Percentiles rank a stretch among this genome's conserved stretches.
phyloP scores from a whole-genome alignment of 2,113 vertebrate species.

The Hemibagrus wyckioides region DNA sequence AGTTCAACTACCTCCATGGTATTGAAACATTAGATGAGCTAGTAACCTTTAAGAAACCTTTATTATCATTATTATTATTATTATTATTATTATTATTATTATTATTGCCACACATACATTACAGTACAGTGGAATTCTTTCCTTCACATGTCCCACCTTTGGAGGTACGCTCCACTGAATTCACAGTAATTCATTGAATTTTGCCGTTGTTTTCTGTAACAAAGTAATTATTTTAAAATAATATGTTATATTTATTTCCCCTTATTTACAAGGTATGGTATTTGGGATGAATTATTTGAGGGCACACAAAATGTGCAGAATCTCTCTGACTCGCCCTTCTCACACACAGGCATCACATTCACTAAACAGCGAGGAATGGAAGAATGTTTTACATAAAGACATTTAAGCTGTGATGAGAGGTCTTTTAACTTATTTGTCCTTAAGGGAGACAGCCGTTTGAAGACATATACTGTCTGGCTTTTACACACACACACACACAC shows the following conservation, averaged over 20 bases:
- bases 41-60: too few relatives aligned
- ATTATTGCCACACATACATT: too few relatives aligned
- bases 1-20: neutral
- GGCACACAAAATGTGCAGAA: neutral
- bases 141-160: too few relatives aligned
- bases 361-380: neutral
- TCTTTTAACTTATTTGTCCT: constrained; percentile 15
- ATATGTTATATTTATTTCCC: constrained; percentile 43
- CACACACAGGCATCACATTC: neutral
- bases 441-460: constrained; percentile 4
- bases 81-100: too few relatives aligned
- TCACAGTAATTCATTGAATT: neutral
- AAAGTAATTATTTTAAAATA: neutral
- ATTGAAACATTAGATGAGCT: neutral
- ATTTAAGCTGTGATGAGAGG: constrained; percentile 26
- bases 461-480: constrained; percentile 24
- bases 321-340: constrained; percentile 7
- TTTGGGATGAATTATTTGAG: neutral
- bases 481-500: constrained; percentile 28
- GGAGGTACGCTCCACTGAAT: too few relatives aligned
- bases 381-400: constrained; percentile 25
- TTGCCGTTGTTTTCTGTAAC: neutral
- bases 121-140: too few relatives aligned
- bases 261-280: neutral
- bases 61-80: too few relatives aligned